Conservation (phyloP, 2,113 vertebrate genomes). For the Peromyscus californicus region DNA sequence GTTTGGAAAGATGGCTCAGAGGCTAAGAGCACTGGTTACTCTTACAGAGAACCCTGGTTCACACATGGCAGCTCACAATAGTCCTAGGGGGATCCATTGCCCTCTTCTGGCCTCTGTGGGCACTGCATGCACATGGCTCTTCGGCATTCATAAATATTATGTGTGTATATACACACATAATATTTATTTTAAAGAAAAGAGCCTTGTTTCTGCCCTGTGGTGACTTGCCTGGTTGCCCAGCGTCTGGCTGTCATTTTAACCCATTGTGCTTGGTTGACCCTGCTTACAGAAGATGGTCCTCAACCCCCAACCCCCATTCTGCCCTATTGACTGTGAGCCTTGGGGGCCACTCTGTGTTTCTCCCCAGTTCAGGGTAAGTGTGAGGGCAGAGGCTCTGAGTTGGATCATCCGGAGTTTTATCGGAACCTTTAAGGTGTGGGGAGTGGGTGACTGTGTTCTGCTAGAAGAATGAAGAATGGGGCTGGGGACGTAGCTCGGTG, state of each 20-base stretch:
- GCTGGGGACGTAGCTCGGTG: background rate
- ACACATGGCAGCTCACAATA: too few relatives aligned
- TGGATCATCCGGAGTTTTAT: background rate
- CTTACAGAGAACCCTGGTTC: background rate
- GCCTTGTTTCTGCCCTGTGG: rapidly evolving
- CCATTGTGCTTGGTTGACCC: background rate
- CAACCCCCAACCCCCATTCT: background rate
- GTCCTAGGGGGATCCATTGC: background rate
- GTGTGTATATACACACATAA: background rate
- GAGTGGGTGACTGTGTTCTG: background rate
- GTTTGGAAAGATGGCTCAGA: background rate
- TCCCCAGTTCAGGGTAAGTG: rapidly evolving
- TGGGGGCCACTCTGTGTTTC: background rate
- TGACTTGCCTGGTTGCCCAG: background rate
- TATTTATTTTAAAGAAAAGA: background rate
- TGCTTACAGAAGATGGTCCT: background rate
- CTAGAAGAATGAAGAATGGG: background rate
- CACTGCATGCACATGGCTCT: background rate
- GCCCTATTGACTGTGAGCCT: background rate
- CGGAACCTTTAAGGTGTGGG: background rate
- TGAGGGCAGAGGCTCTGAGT: background rate
- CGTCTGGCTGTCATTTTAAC: rapidly evolving
- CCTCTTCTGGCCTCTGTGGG: background rate
- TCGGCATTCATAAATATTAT: background rate
- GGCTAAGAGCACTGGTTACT: background rate